phyloP scores from a whole-genome alignment of 2,797 vertebrate species.

The Brachymystax lenok region DNA sequence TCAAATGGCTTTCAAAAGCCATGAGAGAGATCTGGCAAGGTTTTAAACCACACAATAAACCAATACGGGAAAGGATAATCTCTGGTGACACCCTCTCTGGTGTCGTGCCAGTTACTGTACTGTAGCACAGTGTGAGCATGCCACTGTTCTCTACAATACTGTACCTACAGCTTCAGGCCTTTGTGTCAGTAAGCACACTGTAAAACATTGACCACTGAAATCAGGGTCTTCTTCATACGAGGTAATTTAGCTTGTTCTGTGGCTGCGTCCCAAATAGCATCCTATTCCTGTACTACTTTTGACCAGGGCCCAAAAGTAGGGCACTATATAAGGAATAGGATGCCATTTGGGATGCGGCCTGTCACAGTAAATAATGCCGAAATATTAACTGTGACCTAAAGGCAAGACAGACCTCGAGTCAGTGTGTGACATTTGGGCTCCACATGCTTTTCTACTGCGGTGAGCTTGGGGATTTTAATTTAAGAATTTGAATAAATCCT shows the following conservation, averaged over 20 bases:
- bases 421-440: slow-evolving; percentile 15
- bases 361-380: slow-evolving; percentile 8
- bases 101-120: slow-evolving; percentile 29
- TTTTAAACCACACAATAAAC: slow-evolving; percentile 35
- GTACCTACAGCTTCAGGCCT: not conserved
- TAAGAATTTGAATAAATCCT: slow-evolving; percentile 18
- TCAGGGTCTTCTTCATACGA: not conserved
- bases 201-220: slow-evolving; percentile 15
- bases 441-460: slow-evolving; percentile 12
- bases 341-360: not conserved
- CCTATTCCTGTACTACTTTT: not conserved
- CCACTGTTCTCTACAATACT: not conserved
- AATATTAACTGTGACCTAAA: slow-evolving; percentile 32
- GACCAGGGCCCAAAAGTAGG: not conserved
- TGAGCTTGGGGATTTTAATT: slow-evolving; percentile 11
- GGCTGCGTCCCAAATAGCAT: not conserved
- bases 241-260: slow-evolving; percentile 37
- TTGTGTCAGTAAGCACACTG: not conserved
- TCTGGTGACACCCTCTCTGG: slow-evolving; percentile 7
- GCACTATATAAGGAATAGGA: not conserved
- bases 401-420: slow-evolving; percentile 16
- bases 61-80: slow-evolving; percentile 48
- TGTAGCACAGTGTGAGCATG: slow-evolving; percentile 6
- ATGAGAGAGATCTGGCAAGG: slow-evolving; percentile 33
- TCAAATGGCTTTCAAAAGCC: slow-evolving; percentile 44